Base-by-base conservation (phyloP, 2,888 invertebrate genomes). In the Drosophila merina region DNA sequence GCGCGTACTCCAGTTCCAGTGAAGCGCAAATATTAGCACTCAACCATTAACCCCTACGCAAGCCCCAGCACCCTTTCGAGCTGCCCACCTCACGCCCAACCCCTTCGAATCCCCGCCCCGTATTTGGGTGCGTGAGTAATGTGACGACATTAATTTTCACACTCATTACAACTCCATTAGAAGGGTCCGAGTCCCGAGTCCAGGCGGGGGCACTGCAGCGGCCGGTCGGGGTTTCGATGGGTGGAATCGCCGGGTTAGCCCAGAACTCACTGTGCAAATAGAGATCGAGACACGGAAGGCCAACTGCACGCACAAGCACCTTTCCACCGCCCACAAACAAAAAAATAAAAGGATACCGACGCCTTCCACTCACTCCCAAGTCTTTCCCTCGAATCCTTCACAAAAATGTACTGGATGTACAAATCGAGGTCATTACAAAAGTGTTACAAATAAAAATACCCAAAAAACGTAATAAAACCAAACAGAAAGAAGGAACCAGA, bases 101-200 rank as follows among this genome's bases (percentile, higher is more conserved):
- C 40, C 44, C 14, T 28, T 30, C 48, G 38, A n/a, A 31, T 38
- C 14, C 42, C 45, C 30, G 51, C 72, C 55, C 51, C 55, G 63
- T 36, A 55, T 70, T 72, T 72, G 78, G 74, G 76, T 85, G 84
- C 88, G 84, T 85, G 84, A 85, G 88, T 84, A 88, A 85, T 85
- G 88, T 85, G 84, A 88, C 84, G 86, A 86, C 84, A 85, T 85
- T 83, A 88, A 86, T 85, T 85, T 85, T 85, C 86, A 85, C 84
- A 86, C 88, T 85, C 88, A 85, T 85, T 85, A 85, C 84, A 85
- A 85, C 84, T 88, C 86, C 80, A 85, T 85, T 85, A 88, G 52
- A 52, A 47, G 47, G 50, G 67, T 52, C 52, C 44, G 66, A 54
- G 50, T 8, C 14, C 52, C 44, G 66, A 54, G 50, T 8, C 14